Percentiles rank a stretch among this genome's conserved stretches.
Evolutionary conservation across 2,888 invertebrate species (phyloP).

Genomic region (Aphodius sticticus): DNA sequence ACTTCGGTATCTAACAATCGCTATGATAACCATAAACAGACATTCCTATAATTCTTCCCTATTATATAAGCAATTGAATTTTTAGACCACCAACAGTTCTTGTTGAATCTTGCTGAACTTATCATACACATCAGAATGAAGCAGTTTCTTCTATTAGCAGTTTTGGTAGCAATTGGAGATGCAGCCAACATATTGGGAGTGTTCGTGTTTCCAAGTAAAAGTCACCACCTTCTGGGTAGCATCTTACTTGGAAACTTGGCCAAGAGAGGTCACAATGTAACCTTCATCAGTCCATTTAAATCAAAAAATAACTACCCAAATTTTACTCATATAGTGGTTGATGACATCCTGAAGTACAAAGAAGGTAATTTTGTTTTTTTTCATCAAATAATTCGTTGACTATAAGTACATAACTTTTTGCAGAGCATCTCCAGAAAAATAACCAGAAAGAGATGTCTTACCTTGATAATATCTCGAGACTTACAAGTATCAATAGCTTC

Average conservation of each 20-base stretch:
- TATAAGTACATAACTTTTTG: background rate
- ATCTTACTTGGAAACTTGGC: conserved; percentile 46
- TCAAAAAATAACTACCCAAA: conserved; percentile 55
- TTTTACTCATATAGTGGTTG: conserved; percentile 49
- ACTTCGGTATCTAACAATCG: too few species aligned
- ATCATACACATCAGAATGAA: background rate
- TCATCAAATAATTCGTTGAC: background rate
- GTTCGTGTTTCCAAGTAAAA: conserved; percentile 45
- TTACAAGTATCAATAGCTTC: background rate
- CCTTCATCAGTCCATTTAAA: conserved; percentile 47
- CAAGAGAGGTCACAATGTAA: conserved; percentile 58
- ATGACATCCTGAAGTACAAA: conserved; percentile 9
- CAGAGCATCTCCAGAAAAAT: conserved; percentile 5
- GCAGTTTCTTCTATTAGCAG: background rate
- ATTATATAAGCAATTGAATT: too few species aligned
- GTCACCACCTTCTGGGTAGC: conserved; percentile 47
- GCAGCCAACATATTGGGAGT: conserved; percentile 46
- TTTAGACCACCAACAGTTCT: too few species aligned
- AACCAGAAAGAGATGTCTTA: background rate
- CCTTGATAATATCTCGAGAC: background rate
- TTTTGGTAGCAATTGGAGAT: background rate
- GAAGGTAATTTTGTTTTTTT: conserved; percentile 13
- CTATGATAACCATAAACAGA: too few species aligned
- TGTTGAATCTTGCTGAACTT: too few species aligned
- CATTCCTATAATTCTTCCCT: too few species aligned